Evolutionary conservation across 2,113 vertebrate genomes (phyloP).

Genomic region (Apteryx mantelli): DNA sequence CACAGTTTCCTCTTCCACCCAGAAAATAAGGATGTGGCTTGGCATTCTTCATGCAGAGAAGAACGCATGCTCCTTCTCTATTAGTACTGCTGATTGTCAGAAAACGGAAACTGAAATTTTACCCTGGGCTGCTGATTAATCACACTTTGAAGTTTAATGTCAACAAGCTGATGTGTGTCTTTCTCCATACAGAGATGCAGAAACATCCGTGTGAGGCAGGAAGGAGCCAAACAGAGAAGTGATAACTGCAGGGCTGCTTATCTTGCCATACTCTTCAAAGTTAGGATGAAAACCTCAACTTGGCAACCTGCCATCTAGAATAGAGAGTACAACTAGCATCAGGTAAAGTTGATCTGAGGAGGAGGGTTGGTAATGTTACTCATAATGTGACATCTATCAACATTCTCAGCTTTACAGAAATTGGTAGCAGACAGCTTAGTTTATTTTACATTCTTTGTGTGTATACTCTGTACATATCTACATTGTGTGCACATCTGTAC

Average conservation of each 20-base stretch:
- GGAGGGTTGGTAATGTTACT: too few species aligned
- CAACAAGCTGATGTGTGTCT: background rate
- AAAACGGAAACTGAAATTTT: background rate
- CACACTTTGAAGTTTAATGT: background rate
- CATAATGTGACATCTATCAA: accelerated
- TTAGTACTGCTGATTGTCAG: background rate
- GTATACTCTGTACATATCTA: accelerated
- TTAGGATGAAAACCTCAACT: background rate
- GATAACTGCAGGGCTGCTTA: background rate
- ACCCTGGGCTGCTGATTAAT: background rate
- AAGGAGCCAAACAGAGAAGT: background rate
- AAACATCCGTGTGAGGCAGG: accelerated
- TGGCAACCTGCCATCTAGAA: background rate
- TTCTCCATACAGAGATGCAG: background rate
- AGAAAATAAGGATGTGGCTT: background rate
- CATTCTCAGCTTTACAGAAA: too few species aligned
- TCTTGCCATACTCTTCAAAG: background rate
- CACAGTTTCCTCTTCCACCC: background rate
- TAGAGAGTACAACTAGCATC: background rate
- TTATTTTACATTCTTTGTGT: background rate
- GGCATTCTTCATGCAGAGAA: background rate
- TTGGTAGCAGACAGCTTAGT: background rate
- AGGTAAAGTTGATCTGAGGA: background rate
- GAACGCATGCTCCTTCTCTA: background rate
- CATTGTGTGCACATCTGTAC: background rate